Evolutionary conservation across 2,113 vertebrate species (phyloP).

Genomic region (Agapornis roseicollis): DNA sequence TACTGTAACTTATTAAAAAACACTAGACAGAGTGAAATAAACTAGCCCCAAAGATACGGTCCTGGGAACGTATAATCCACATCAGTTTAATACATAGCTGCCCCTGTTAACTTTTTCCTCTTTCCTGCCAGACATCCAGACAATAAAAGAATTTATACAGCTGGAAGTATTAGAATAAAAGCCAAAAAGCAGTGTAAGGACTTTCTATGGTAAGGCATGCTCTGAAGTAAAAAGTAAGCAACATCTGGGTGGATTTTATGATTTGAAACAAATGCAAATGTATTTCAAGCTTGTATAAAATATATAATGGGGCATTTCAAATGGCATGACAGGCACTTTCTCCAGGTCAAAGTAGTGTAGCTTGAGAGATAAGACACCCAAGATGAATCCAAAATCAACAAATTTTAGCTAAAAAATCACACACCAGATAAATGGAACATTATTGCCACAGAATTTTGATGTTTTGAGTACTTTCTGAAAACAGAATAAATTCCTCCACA

Average conservation of each 20-base stretch:
- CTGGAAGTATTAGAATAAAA: constrained; percentile 80
- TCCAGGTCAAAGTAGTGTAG: constrained; percentile 7
- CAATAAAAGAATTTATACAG: constrained; percentile 91
- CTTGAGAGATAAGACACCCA: neutral
- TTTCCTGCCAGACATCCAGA: constrained; percentile 87
- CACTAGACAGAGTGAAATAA: constrained; percentile 45
- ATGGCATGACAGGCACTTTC: constrained; percentile 5
- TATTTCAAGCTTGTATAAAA: constrained; percentile 66
- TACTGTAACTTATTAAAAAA: constrained; percentile 32
- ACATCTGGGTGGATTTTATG: constrained; percentile 78
- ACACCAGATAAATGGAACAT: neutral
- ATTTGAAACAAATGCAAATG: constrained; percentile 75
- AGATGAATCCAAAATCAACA: neutral
- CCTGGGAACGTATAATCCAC: constrained; percentile 73
- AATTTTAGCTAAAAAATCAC: neutral
- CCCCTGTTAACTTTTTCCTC: constrained; percentile 78
- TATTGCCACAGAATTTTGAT: neutral
- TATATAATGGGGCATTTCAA: constrained; percentile 47
- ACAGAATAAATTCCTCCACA: neutral
- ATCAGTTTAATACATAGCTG: constrained; percentile 73
- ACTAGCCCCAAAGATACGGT: constrained; percentile 24
- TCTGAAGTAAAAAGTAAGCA: constrained; percentile 64
- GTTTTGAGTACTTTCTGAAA: neutral
- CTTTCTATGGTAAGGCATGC: constrained; percentile 71
- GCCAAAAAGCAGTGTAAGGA: constrained; percentile 80